Base-by-base conservation (phyloP, 2,113 vertebrate genomes). In the Leucosticte australis region DNA sequence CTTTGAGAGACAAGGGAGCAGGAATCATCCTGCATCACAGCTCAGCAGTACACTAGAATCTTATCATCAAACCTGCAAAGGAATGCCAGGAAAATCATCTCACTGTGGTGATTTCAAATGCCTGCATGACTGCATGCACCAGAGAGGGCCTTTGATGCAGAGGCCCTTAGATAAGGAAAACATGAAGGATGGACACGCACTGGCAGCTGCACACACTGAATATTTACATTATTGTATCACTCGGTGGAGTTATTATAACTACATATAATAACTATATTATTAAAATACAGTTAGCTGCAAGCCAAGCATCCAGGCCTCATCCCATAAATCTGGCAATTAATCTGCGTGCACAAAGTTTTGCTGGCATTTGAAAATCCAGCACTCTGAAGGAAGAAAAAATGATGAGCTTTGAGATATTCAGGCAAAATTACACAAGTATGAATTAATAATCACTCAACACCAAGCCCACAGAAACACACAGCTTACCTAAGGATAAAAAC, bases 21-120 rank as follows among this genome's bases (percentile, higher is more conserved):
- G 35, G 81, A 53, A 65, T 52, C 75, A 70, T 31, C 33, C 63
- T 52, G 47, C 87, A 83, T 44, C 85, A 11, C 9, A 86, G 57
- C 15, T 15, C 73, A 73, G 33, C 0, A 14, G 10, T 0, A 0
- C 14, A 26, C 35, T 13, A 1, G 47, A 37, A 83, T 90, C 95
- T 77, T 83, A 42, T 64, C 49, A 57, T 53, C 46, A 52, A 42
- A 47, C 0, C 0, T 27, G 27, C 19, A 68, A 83, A 70, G 60
- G 73, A 70, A 73, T 26, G 10, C 15, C 26, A 52, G 59, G 52
- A 57, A 89, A 87, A 76, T 18, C 2, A 55, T n/a, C 63, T 63
- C 39, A 41, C 15, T 26, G 2, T 3, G 10, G 10, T 28, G n/a
- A 55, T 83, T 85, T 80, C 52, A 44, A 85, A 31, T 2, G 8